Evolutionary conservation across 2,113 vertebrate species (phyloP), one percentile per base, ranked within the genome.

Genomic region (Gallinago undulata): DNA sequence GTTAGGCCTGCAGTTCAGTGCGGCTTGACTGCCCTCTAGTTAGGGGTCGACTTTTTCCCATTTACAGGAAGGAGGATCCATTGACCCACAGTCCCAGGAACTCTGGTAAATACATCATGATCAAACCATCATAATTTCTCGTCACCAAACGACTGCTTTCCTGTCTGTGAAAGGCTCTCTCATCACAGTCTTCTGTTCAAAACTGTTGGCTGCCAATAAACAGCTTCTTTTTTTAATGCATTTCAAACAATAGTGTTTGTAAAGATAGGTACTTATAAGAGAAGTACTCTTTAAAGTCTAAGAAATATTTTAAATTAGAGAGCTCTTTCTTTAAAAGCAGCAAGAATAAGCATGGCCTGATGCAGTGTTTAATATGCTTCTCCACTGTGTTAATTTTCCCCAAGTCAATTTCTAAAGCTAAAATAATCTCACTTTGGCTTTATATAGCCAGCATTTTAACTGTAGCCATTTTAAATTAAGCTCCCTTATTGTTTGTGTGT

Each of bases 371-470:
- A 79, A 51, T 69, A 33, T 62, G 80, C 50, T 90, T 81, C 39
- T 90, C 93, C 47, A 45, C 35, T 60, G 33, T 39, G 56, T 86
- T 94, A 91, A 69, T 94, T 90, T 90, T 80, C 64, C 85, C 60
- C 64, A 72, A 96, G 91, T 88, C 75, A 85, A 69, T 63, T 94
- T 87, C 83, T 85, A 90, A 94, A 90, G 74, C 39, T 81, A 63
- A 90, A 92, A 84, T 86, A 84, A 93, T 92, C 76, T 93, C 48
- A 55, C 60, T 94, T 70, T 89, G 47, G 47, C 30, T 90, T 95
- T 87, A 43, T 85, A 59, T 30, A 95, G 62, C 31, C 47, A 88
- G n/a, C 41, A 80, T 87, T 85, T 60, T 41, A 88, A 56, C 56
- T 48, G 27, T n/a, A 91, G 51, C 27, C 6, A 91, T 83, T 93